Evolutionary conservation across 2,113 vertebrate species (phyloP).

Genomic region (Ia io): DNA sequence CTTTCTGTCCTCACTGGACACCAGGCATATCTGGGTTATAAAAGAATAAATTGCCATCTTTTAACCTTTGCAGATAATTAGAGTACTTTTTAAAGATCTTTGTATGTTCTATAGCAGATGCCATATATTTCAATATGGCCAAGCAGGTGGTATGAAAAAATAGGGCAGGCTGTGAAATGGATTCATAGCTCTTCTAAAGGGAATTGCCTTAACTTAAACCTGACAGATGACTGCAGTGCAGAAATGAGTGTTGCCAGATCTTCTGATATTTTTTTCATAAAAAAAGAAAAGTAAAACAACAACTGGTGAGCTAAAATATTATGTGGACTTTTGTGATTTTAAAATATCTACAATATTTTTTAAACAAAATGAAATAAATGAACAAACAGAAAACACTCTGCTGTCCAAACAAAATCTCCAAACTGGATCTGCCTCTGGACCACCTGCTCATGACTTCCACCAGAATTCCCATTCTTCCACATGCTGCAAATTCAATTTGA

Average conservation of each 20-base stretch:
- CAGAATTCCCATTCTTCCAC: neutral
- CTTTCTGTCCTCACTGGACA: neutral
- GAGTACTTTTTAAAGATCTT: neutral
- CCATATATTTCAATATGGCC: neutral
- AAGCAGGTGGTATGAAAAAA: neutral
- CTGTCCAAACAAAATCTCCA: neutral
- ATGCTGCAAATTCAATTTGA: neutral
- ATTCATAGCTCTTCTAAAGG: neutral
- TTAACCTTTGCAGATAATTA: neutral
- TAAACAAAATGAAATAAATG: constrained; percentile 22
- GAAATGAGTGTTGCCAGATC: neutral
- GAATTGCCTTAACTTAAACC: neutral
- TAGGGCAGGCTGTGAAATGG: neutral
- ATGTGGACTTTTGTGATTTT: neutral
- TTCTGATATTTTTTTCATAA: neutral
- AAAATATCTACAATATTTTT: constrained; percentile 20
- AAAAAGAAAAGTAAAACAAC: neutral
- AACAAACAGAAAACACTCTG: neutral
- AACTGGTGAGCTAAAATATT: neutral
- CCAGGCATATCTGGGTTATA: neutral
- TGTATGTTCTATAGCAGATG: neutral
- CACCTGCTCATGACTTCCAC: neutral
- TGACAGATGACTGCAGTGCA: neutral
- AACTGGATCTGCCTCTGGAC: neutral
- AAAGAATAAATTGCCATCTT: neutral